Evolutionary conservation across 2,797 vertebrate genomes (phyloP).

Genomic region (Platyrinchus mystaceus): DNA sequence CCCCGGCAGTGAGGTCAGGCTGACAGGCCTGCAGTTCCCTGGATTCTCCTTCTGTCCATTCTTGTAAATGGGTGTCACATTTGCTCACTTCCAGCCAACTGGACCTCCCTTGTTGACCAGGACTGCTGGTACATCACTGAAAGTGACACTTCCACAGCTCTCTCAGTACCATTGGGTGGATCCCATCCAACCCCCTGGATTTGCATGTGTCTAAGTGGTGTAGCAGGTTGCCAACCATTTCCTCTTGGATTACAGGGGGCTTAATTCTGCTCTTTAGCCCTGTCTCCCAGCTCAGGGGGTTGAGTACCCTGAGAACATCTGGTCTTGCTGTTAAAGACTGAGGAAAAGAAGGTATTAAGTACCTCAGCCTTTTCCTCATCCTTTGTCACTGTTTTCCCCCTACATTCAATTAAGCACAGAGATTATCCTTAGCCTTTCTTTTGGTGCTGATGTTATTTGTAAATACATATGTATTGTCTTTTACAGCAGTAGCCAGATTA

Average conservation of each 20-base stretch:
- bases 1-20: background rate
- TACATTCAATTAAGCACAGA: background rate
- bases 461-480: background rate
- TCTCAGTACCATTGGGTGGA: background rate
- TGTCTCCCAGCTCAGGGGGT: background rate
- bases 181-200: background rate
- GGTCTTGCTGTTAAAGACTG: background rate
- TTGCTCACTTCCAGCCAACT: background rate
- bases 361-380: background rate
- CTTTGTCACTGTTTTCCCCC: background rate
- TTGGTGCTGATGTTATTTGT: background rate
- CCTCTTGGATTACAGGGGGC: background rate
- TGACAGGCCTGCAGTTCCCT: background rate
- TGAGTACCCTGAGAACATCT: background rate
- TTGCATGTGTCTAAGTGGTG: background rate
- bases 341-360: background rate
- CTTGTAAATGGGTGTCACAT: background rate
- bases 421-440: background rate
- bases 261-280: background rate
- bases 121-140: background rate
- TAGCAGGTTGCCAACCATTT: background rate
- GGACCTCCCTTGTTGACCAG: background rate
- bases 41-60: background rate
- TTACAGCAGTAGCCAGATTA: background rate
- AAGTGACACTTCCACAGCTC: background rate